Evolutionary conservation across 2,797 vertebrate genomes (phyloP).

Genomic region (Chloroceryle inda): DNA sequence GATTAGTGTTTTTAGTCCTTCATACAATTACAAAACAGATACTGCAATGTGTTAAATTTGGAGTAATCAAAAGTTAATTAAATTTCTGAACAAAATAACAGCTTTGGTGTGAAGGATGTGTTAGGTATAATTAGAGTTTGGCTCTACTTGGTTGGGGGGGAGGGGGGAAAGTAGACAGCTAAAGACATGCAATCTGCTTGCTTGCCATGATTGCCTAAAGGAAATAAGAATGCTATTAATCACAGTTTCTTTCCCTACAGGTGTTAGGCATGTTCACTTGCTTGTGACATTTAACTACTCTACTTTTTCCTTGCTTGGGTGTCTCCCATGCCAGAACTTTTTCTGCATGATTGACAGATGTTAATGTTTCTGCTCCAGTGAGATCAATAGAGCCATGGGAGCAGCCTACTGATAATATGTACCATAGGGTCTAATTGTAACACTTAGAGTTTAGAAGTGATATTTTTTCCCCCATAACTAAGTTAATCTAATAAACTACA

Average conservation of each 20-base stretch:
- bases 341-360: background rate
- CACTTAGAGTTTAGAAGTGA: background rate
- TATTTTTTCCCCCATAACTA: background rate
- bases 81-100: background rate
- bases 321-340: background rate
- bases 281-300: background rate
- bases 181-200: background rate
- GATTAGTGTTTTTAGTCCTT: conserved; percentile 26
- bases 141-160: background rate
- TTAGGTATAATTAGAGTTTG: conserved; percentile 8
- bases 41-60: conserved; percentile 3
- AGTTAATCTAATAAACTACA: background rate
- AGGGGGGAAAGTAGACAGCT: background rate
- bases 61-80: conserved; percentile 41
- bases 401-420: background rate
- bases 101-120: background rate
- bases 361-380: background rate
- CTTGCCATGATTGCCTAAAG: background rate
- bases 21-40: conserved; percentile 19
- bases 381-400: background rate
- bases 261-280: background rate
- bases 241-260: background rate
- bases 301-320: background rate
- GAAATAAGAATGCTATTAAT: background rate
- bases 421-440: background rate